Evolutionary conservation across 2,888 invertebrate species (phyloP).

Genomic region (Macrosiphum euphorbiae): DNA sequence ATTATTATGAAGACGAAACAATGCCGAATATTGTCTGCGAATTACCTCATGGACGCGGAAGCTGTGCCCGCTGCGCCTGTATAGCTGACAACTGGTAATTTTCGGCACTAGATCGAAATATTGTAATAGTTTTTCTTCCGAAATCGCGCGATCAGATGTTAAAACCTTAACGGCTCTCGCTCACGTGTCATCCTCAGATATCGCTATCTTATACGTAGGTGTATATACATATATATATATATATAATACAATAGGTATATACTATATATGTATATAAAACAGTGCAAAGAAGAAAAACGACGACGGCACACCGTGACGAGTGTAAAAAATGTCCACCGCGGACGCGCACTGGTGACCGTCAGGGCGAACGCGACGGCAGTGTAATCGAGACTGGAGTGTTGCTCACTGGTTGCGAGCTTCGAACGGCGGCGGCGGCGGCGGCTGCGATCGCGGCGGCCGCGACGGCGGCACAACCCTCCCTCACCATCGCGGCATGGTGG

Average conservation of each 20-base stretch:
- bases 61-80: not conserved
- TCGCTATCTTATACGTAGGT: not conserved
- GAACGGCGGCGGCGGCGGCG: conserved; percentile 18
- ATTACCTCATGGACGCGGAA: not conserved
- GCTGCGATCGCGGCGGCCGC: not conserved
- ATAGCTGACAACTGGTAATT: not conserved
- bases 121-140: not conserved
- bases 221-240: not conserved
- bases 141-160: not conserved
- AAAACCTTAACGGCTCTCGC: not conserved
- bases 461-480: conserved; percentile 50
- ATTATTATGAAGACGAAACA: not conserved
- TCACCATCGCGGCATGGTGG: conserved; percentile 11
- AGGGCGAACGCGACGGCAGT: conserved; percentile 57
- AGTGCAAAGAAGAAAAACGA: not conserved
- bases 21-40: not conserved
- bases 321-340: conserved; percentile 17
- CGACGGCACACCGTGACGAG: not conserved
- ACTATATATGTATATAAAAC: not conserved
- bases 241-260: too few species aligned
- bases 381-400: conserved; percentile 60
- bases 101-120: not conserved
- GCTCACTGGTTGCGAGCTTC: conserved; percentile 53
- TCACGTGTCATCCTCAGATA: not conserved
- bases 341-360: conserved; percentile 19